Percentiles rank a stretch among this genome's conserved stretches.
phyloP scores from a whole-genome alignment of 2,888 invertebrate genomes.

The Augochlorella aurata region DNA sequence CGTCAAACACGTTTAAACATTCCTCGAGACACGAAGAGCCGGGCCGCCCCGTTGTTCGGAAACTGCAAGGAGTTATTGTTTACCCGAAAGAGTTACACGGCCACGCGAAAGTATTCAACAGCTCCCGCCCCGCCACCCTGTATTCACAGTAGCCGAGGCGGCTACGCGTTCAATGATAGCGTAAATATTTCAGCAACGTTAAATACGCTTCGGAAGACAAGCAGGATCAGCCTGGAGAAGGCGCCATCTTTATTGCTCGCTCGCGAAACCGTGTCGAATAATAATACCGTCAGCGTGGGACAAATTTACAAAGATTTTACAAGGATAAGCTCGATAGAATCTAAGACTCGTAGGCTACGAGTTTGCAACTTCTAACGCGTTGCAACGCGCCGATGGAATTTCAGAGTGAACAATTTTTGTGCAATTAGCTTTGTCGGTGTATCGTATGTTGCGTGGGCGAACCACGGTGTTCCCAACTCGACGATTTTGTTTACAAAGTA shows the following conservation, averaged over 20 bases:
- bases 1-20: not conserved
- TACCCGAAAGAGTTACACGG: not conserved
- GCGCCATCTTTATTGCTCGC: not conserved
- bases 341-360: no score
- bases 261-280: not conserved
- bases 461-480: not conserved
- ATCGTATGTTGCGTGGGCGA: not conserved
- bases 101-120: conserved; percentile 1
- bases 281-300: not conserved
- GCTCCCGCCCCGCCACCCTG: no score
- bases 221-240: not conserved
- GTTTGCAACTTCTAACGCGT: no score
- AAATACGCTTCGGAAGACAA: not conserved
- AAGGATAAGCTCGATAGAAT: no score
- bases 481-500: conserved; percentile 30
- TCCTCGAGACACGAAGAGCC: not conserved
- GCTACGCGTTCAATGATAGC: not conserved
- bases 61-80: conserved; percentile 5
- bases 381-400: no score
- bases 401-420: no score
- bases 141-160: not conserved
- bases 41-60: not conserved
- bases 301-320: not conserved
- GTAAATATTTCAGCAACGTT: conserved; percentile 4
- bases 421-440: no score